phyloP scores from a whole-genome alignment of 2,888 invertebrate genomes.

The Neuroscelio doddi region DNA sequence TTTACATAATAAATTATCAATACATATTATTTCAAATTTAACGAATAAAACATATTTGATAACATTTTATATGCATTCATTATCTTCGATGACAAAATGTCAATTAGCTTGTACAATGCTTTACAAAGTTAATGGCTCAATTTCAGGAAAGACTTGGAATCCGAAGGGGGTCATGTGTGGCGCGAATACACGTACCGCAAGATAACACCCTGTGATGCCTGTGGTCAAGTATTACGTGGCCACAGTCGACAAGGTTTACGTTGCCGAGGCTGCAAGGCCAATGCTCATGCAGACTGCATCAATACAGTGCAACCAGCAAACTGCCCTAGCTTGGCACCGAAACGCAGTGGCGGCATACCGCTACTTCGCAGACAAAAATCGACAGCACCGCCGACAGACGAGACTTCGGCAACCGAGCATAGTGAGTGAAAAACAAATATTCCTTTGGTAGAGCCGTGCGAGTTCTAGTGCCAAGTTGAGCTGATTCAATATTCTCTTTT shows the following conservation, averaged over 20 bases:
- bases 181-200: constrained; percentile 97
- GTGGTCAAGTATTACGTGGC: constrained; percentile 93
- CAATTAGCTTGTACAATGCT: not conserved
- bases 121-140: not conserved
- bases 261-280: constrained; percentile 92
- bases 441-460: constrained; percentile 12
- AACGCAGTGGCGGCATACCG: constrained; percentile 66
- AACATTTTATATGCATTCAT: too few relatives aligned
- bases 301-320: constrained; percentile 84
- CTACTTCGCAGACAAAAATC: constrained; percentile 91
- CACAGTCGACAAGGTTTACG: constrained; percentile 93
- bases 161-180: constrained; percentile 87
- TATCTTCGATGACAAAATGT: too few relatives aligned
- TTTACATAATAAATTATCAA: too few relatives aligned
- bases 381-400: constrained; percentile 78
- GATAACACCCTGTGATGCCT: constrained; percentile 95
- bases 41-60: too few relatives aligned
- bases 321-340: constrained; percentile 77
- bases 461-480: not conserved
- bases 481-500: too few relatives aligned
- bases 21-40: too few relatives aligned
- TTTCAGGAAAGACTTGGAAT: constrained; percentile 64
- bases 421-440: constrained; percentile 77
- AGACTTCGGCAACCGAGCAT: constrained; percentile 81
- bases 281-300: constrained; percentile 90